Evolutionary conservation across 2,113 vertebrate species (phyloP).

Genomic region (Ciconia maguari): DNA sequence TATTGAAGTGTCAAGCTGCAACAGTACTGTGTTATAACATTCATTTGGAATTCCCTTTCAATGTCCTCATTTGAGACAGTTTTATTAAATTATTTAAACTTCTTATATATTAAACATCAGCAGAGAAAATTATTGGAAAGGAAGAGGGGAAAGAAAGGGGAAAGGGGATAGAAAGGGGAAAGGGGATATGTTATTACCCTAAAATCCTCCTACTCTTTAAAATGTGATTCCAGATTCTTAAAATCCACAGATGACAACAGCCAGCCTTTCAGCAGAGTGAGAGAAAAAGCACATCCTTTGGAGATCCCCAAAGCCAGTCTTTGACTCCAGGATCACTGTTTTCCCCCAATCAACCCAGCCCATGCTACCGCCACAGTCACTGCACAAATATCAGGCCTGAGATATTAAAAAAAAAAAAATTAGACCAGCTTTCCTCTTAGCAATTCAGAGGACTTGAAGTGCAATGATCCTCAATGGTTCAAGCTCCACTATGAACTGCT

Average conservation of each 20-base stretch:
- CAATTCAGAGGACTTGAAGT: neutral
- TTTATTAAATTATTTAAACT: constrained; percentile 52
- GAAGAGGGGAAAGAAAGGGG: neutral
- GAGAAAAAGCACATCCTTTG: neutral
- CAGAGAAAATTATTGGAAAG: neutral
- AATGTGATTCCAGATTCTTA: neutral
- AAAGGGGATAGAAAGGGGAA: neutral
- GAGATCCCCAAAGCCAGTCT: neutral
- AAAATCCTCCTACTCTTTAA: neutral
- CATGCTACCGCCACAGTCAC: rapidly evolving
- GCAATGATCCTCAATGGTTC: neutral
- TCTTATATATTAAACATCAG: constrained; percentile 38
- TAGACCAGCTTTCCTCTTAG: neutral
- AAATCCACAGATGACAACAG: neutral
- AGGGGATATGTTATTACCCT: neutral
- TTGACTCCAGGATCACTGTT: no score
- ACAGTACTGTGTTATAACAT: neutral
- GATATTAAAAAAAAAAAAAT: neutral
- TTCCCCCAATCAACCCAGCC: neutral
- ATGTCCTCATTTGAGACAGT: constrained; percentile 3
- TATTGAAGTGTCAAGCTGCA: neutral
- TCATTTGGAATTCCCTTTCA: constrained; percentile 45
- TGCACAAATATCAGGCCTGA: neutral
- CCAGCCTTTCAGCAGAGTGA: neutral
- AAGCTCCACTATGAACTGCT: neutral